Percentiles rank a stretch among this genome's conserved stretches.
Conservation (phyloP, 2,113 vertebrate genomes). For the Deroptyus accipitrinus region DNA sequence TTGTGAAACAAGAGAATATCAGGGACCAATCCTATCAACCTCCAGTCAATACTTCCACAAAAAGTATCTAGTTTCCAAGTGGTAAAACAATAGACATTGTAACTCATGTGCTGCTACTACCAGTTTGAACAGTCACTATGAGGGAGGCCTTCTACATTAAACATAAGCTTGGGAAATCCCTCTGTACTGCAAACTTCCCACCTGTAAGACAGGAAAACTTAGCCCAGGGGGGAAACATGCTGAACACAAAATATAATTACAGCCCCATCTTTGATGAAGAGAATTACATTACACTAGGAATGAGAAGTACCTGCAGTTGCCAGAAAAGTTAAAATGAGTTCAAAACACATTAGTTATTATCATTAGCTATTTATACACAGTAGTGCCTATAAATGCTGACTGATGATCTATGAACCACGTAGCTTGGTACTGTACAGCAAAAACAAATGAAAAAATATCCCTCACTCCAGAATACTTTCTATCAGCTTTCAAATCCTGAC, state of each 20-base stretch:
- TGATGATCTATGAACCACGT: neutral
- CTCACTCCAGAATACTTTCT: neutral
- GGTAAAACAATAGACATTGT: neutral
- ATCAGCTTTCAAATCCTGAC: neutral
- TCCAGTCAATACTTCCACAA: neutral
- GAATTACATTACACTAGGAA: neutral
- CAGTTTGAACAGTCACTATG: neutral
- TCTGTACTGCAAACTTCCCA: neutral
- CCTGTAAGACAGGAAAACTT: neutral
- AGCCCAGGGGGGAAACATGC: neutral
- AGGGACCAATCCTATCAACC: neutral
- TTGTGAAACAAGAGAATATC: neutral
- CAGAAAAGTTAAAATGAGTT: neutral
- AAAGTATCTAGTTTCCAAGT: neutral
- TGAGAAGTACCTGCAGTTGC: neutral
- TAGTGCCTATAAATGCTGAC: neutral
- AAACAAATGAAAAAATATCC: neutral
- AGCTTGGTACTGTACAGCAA: neutral
- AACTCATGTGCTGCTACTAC: neutral
- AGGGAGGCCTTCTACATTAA: neutral
- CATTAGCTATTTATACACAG: neutral
- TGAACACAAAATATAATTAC: neutral
- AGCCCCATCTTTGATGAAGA: neutral
- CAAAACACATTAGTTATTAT: neutral
- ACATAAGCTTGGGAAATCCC: neutral